These are phyloP conservation scores for Drosophila trapezifrons DNA, from an alignment of 1,140 invertebrate species.

Conservation along the genomic window DNA sequence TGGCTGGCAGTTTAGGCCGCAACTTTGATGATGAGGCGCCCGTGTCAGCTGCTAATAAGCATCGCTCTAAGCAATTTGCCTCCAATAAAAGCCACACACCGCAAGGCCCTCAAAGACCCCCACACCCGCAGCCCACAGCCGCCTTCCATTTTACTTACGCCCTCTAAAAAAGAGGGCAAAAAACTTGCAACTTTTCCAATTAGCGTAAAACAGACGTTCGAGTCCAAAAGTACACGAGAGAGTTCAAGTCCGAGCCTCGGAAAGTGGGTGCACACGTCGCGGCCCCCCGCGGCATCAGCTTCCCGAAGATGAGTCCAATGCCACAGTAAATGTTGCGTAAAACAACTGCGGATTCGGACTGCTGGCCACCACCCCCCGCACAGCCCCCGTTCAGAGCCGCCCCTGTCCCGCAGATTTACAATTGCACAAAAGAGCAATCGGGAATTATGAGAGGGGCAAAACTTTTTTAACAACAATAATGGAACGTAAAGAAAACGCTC, in stretches of 20 bases:
- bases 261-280: conserved; percentile 28
- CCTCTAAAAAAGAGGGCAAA: conserved; percentile 36
- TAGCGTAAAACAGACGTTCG: conserved; percentile 75
- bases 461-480: conserved; percentile 67
- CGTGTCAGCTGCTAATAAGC: conserved; percentile 81
- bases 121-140: neutral
- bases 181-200: conserved; percentile 82
- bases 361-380: conserved; percentile 23
- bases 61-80: conserved; percentile 69
- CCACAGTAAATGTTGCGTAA: conserved; percentile 78
- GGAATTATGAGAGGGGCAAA: conserved; percentile 77
- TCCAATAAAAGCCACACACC: conserved; percentile 77
- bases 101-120: conserved; percentile 6
- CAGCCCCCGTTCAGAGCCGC: neutral
- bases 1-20: conserved; percentile 25
- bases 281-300: neutral
- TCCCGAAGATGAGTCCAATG: conserved; percentile 36
- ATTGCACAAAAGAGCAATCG: conserved; percentile 80
- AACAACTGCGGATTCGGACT: conserved; percentile 65
- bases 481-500: conserved; percentile 52
- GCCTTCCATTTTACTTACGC: conserved; percentile 1
- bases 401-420: conserved; percentile 44
- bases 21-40: conserved; percentile 65
- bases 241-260: conserved; percentile 48
- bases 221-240: conserved; percentile 50